Evolutionary conservation across 2,113 vertebrate genomes (phyloP), one percentile per base, ranked within the genome.

Genomic region (Triplophysa siluroides): DNA sequence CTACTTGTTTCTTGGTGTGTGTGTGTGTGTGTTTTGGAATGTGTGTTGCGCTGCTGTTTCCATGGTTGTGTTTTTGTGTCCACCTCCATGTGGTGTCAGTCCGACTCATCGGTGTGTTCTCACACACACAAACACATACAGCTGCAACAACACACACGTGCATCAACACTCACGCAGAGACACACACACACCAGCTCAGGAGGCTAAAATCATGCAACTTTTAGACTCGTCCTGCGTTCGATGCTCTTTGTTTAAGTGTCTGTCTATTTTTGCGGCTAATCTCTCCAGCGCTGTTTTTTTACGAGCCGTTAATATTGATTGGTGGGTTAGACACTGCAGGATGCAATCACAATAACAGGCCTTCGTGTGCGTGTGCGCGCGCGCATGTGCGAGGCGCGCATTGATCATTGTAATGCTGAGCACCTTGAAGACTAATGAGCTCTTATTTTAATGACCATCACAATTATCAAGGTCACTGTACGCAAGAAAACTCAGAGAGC

Each of bases 351-450:
- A 91, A 91, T 93, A 91, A 93, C 91, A 89, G 90, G 83, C 91
- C 91, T 87, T 88, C 2, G 18, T 23, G 58, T 19, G 58, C 14
- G 66, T 61, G 67, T 61, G 69, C 4, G 50, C 29, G 62, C 14
- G 45, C 13, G 75, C 21, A 26, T 13, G 33, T 45, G 76, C 85
- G 87, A 81, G 91, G 89, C 88, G 90, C 87, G 90, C 92, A 93
- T 92, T 91, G 92, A 93, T 92, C 91, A 87, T 87, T 89, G 85
- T 91, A 91, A 93, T 92, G 92, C 91, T 90, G 90, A 88, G 89
- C 91, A 92, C 92, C 92, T 93, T 93, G 90, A 91, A 91, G 91
- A 92, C 91, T 92, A 93, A 92, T 89, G 91, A 90, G 92, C 91
- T 92, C 91, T 93, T 93, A 92, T 92, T 91, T 89, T 91, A 93